phyloP scores from a whole-genome alignment of 2,113 vertebrate genomes.

The Terrapene triunguis region DNA sequence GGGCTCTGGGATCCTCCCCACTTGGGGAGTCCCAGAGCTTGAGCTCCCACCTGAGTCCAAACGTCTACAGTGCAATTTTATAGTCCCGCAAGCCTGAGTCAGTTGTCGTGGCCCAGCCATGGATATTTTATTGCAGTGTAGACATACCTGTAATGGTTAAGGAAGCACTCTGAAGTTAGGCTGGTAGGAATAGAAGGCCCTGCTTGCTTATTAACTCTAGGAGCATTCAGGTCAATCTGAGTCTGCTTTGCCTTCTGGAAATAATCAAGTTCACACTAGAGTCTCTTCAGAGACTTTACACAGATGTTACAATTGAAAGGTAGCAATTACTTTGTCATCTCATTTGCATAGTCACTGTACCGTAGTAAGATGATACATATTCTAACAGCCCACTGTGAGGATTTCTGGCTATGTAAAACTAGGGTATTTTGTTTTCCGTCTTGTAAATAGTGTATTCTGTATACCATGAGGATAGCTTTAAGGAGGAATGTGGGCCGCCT shows the following conservation, averaged over 20 bases:
- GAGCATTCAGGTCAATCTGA: background rate
- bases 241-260: background rate
- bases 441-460: background rate
- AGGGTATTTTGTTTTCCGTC: background rate
- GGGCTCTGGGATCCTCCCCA: background rate
- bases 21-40: background rate
- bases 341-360: background rate
- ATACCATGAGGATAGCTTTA: rapidly evolving
- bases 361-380: background rate
- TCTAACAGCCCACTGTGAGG: background rate
- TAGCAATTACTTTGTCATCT: background rate
- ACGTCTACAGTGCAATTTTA: background rate
- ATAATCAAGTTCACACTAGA: background rate
- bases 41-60: background rate
- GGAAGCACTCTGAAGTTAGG: background rate
- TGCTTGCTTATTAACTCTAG: background rate
- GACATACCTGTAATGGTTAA: background rate
- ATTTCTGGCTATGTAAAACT: background rate
- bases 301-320: background rate
- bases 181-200: background rate
- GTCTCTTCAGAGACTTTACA: background rate
- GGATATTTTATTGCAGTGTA: background rate
- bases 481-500: background rate
- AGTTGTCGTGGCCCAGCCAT: background rate
- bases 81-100: background rate